Conservation (phyloP, 2,113 vertebrate species). For the Notothenia rossii region DNA sequence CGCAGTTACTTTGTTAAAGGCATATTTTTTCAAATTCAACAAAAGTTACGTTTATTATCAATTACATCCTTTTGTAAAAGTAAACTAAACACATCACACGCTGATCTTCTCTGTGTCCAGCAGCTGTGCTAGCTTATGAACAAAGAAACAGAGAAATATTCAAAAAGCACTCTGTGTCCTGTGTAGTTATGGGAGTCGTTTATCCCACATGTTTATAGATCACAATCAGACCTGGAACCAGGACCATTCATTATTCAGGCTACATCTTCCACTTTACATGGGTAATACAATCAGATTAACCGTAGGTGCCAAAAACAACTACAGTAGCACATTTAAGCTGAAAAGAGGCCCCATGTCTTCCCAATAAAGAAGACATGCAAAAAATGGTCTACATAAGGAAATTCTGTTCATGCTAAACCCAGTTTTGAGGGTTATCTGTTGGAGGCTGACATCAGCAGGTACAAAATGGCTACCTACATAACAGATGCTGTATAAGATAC, state of each 20-base stretch:
- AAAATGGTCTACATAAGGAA: neutral
- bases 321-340: neutral
- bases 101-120: conserved; percentile 15
- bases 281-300: conserved; percentile 29
- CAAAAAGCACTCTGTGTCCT: conserved; percentile 1
- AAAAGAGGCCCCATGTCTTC: neutral
- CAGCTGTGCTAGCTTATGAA: conserved; percentile 43
- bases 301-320: conserved; percentile 1
- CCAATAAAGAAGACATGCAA: neutral
- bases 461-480: conserved; percentile 62
- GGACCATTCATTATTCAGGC: conserved; percentile 22
- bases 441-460: conserved; percentile 43
- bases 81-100: conserved; percentile 31
- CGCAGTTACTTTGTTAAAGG: neutral
- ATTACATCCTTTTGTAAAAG: conserved; percentile 12
- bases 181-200: conserved; percentile 27
- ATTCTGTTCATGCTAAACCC: too few species aligned
- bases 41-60: conserved; percentile 19
- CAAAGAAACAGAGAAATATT: conserved; percentile 23
- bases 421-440: conserved; percentile 12
- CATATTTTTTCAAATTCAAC: neutral
- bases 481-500: conserved; percentile 25
- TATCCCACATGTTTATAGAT: conserved; percentile 50
- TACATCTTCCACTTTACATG: conserved; percentile 29
- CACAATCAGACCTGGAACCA: conserved; percentile 37